Evolutionary conservation across 2,888 invertebrate genomes (phyloP), one percentile per base, ranked within the genome.

Genomic region (Zhuqinia jingwanae): DNA sequence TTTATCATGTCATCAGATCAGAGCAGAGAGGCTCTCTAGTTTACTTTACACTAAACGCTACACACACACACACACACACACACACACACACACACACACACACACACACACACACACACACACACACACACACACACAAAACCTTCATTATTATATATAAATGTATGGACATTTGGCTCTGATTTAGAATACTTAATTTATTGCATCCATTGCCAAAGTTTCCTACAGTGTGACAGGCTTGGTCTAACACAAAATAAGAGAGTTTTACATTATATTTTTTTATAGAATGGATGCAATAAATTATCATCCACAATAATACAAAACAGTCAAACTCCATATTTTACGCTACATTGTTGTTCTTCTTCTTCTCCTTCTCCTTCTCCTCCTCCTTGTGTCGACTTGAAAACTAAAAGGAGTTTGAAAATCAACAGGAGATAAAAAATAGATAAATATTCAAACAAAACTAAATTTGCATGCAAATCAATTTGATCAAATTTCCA

Each of bases 381-480:
- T n/a, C n/a, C n/a, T n/a, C n/a, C n/a, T n/a, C n/a, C n/a, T n/a
- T n/a, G n/a, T n/a, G n/a, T n/a, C n/a, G n/a, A n/a, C 45, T 68
- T 20, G 22, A 45, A 70, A 70, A 70, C 70, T 70, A 50, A 70
- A 70, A 6, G 45, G n/a, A 70, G 22, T 70, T 45, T 70, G 36
- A 70, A 70, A 70, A 25, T 70, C 70, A 70, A 70, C 70, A 70
- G 70, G 56, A 45, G 77, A 77, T 60, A 77, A 45, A 76, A 76
- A 60, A 42, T 58, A 42, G 36, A 56, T 75, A 75, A 77, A 56
- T 58, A 42, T 60, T 42, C 77, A 60, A 30, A 45, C 15, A 76
- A n/a, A n/a, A 76, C 77, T 42, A 77, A 77, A 77, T 77, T 77
- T 63, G 58, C 77, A 77, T 77, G 77, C 20, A 77, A 77, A 77